phyloP scores from a whole-genome alignment of 2,888 invertebrate species.

The Agonopterix arenella region DNA sequence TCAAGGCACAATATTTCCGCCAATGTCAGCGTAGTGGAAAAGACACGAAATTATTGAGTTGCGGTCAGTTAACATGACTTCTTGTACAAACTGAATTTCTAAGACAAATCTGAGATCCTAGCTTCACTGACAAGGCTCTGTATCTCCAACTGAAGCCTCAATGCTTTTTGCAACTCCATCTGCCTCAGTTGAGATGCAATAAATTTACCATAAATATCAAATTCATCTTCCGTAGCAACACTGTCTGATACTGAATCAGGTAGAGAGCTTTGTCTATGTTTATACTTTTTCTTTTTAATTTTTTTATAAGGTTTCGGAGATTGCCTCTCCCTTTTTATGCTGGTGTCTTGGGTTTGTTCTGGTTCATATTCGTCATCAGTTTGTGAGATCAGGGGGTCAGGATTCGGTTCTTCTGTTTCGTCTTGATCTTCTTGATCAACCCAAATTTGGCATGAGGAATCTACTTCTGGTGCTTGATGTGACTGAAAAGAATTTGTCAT shows the following conservation, averaged over 20 bases:
- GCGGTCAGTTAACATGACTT: background rate
- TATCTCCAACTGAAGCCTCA: slow-evolving; percentile 45
- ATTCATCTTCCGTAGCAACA: slow-evolving; percentile 41
- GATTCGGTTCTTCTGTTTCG: slow-evolving; percentile 32
- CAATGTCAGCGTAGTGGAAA: too few species aligned
- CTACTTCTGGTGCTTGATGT: slow-evolving; percentile 40
- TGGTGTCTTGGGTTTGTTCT: slow-evolving; percentile 8
- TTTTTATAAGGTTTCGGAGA: slow-evolving; percentile 27
- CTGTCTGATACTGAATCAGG: slow-evolving; percentile 6
- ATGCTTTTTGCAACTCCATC: slow-evolving; percentile 42
- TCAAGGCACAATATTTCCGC: too few species aligned
- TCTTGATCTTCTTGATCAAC: slow-evolving; percentile 30
- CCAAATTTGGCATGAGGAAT: slow-evolving; percentile 50
- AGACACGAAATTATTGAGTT: too few species aligned
- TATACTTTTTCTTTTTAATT: slow-evolving; percentile 43
- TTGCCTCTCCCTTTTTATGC: slow-evolving; percentile 25
- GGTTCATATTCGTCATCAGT: slow-evolving; percentile 38
- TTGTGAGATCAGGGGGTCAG: slow-evolving; percentile 43
- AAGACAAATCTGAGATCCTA: slow-evolving; percentile 23
- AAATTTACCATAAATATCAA: slow-evolving; percentile 56
- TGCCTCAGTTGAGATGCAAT: slow-evolving; percentile 49
- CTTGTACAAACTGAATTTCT: background rate
- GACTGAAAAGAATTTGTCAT: slow-evolving; percentile 30
- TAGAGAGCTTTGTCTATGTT: slow-evolving; percentile 21
- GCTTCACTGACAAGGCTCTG: slow-evolving; percentile 49